Percentiles rank a stretch among this genome's conserved stretches.
These are phyloP conservation scores for Ophion ventricosus DNA, from an alignment of 2,888 invertebrate species.

Conservation along the genomic window DNA sequence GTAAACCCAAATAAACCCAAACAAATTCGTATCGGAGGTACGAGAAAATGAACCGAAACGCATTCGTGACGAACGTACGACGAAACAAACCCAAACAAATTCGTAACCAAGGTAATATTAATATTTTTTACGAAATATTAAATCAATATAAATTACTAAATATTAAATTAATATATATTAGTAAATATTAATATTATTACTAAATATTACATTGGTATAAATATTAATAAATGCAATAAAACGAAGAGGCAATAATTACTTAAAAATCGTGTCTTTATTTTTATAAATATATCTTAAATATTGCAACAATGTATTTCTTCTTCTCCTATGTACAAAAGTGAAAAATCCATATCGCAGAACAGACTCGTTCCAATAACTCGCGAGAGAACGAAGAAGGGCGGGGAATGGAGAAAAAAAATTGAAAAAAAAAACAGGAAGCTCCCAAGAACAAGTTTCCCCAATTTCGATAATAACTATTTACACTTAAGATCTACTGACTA, in stretches of 20 bases:
- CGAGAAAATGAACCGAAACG: too few species aligned
- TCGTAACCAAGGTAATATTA: not conserved
- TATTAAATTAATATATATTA: not conserved
- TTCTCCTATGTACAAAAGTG: constrained; percentile 69
- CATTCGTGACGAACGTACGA: too few species aligned
- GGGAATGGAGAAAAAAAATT: constrained; percentile 13
- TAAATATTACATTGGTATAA: not conserved
- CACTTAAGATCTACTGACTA: constrained; percentile 65
- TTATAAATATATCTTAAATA: constrained; percentile 77
- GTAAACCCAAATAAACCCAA: not conserved
- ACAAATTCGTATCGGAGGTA: too few species aligned
- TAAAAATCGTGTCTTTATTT: constrained; percentile 54
- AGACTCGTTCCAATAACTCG: constrained; percentile 11
- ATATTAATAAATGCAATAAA: not conserved
- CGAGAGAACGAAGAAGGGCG: constrained; percentile 28
- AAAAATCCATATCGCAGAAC: constrained; percentile 46
- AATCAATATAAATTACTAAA: too few species aligned
- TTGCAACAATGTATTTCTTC: constrained; percentile 68
- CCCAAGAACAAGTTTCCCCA: constrained; percentile 6
- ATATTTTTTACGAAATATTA: too few species aligned
- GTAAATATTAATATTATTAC: not conserved
- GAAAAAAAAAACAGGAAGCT: not conserved
- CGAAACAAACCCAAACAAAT: not conserved
- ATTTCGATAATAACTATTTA: constrained; percentile 60
- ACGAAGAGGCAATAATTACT: constrained; percentile 29